Evolutionary conservation across 2,797 vertebrate genomes (phyloP), one percentile per base, ranked within the genome.

Genomic region (Kryptopterus vitreolus): DNA sequence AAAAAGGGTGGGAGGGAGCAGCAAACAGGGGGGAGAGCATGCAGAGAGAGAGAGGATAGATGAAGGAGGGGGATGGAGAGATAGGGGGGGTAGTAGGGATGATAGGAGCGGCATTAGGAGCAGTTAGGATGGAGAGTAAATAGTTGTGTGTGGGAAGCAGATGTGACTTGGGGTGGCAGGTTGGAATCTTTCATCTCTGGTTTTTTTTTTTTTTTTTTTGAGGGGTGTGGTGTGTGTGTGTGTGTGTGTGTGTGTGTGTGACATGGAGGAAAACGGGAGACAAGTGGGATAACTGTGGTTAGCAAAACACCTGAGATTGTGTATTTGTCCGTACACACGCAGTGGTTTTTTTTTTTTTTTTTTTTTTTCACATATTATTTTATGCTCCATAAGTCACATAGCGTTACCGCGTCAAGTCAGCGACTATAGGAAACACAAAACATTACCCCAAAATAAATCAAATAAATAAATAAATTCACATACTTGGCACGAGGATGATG

Each of bases 11-110:
- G 88, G 89, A 90, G 90, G 89, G 91, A 90, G 93, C 93, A 93
- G 94, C 91, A 94, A 94, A 93, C 94, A 93, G 92, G 93, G 93
- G 92, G 94, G 93, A 93, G 94, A 93, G 91, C 92, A 95, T 94
- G 94, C 94, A 93, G 95, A 93, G 94, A 93, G 94, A 93, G 68
- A 52, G 63, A 71, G 66, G 66, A 68, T 43, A 75, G 35, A 66
- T 63, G 78, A 52, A 66, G 26, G 72, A 72, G 46, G 81, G 88
- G 97, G 95, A 96, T 93, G 93, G 94, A 93, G 94, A 92, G 93
- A 94, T 93, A 92, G 93, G 93, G 92, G 94, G 93, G 93, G 72
- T 75, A 80, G 85, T 89, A 74, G 72, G 88, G 89, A 55, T 13
- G 86, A 88, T 75, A 87, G 86, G 81, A 80, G 75, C 79, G 53